A percentile compares a stretch with the other conserved stretches of the same genome.
Evolutionary conservation across 2,113 vertebrate genomes (phyloP).

Genomic region (Anguilla japonica): DNA sequence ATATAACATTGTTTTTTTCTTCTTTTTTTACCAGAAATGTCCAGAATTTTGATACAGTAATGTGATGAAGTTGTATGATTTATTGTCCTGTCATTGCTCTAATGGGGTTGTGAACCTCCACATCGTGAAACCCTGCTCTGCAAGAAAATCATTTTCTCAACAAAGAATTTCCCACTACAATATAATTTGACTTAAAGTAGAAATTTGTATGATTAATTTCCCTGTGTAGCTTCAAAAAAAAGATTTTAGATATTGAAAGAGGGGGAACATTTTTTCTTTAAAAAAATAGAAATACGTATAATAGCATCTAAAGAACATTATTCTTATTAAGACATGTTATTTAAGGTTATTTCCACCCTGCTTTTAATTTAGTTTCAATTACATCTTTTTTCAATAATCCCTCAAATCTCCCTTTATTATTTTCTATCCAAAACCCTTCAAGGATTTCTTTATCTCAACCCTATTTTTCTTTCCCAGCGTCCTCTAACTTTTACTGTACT

Average conservation of each 20-base stretch:
- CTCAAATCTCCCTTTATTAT: not conserved
- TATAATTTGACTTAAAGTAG: not conserved
- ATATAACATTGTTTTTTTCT: not conserved
- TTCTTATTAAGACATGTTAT: not conserved
- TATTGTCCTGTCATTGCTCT: constrained; percentile 16
- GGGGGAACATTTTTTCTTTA: not conserved
- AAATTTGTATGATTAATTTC: not conserved
- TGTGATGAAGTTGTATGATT: constrained; percentile 18
- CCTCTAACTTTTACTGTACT: not conserved
- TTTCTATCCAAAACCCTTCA: not conserved
- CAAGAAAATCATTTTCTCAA: constrained; percentile 15
- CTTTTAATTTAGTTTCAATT: not conserved
- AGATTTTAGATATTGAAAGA: not conserved
- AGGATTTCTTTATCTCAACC: not conserved
- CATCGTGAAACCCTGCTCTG: not conserved
- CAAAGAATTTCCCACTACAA: not conserved
- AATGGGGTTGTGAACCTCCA: constrained; percentile 15
- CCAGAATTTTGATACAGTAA: not conserved
- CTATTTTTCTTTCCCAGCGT: not conserved
- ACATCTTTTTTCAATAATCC: not conserved
- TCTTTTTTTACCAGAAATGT: not conserved
- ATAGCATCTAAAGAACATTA: not conserved
- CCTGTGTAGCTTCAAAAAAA: not conserved
- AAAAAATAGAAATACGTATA: not conserved
- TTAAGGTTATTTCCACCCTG: not conserved